Evolutionary conservation across 2,888 invertebrate species (phyloP).

Genomic region (Stenoptilia bipunctidactyla): DNA sequence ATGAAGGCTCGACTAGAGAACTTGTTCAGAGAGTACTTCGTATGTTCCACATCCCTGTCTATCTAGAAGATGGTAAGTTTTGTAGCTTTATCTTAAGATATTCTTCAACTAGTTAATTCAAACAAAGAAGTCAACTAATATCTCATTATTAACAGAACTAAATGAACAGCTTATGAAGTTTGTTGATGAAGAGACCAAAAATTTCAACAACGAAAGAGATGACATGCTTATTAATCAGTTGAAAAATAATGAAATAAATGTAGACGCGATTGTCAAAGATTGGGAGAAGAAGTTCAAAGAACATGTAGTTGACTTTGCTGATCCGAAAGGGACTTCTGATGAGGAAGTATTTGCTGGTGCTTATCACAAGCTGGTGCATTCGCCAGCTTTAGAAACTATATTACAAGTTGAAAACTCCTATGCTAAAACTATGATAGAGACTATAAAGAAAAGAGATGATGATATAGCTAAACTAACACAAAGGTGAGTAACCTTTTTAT

Average conservation of each 20-base stretch:
- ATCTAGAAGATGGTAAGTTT: conserved; percentile 73
- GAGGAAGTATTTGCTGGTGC: conserved; percentile 89
- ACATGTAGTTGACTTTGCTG: conserved; percentile 87
- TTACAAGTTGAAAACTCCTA: conserved; percentile 90
- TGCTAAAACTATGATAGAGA: conserved; percentile 82
- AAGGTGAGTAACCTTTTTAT: conserved; percentile 40
- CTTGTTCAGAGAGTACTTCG: conserved; percentile 75
- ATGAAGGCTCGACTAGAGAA: conserved; percentile 71
- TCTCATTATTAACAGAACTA: conserved; percentile 65
- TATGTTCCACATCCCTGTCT: conserved; percentile 78
- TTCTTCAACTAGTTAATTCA: too few species aligned
- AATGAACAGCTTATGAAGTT: conserved; percentile 73
- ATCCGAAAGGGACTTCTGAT: conserved; percentile 83
- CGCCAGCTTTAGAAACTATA: conserved; percentile 88
- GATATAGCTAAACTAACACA: conserved; percentile 79
- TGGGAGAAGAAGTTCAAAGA: conserved; percentile 86
- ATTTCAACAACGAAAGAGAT: conserved; percentile 76
- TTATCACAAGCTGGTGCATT: conserved; percentile 86
- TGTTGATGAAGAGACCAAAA: conserved; percentile 75
- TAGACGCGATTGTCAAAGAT: conserved; percentile 81
- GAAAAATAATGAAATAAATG: conserved; percentile 74
- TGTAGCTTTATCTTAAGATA: too few species aligned
- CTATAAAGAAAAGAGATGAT: conserved; percentile 79
- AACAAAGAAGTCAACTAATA: too few species aligned
- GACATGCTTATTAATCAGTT: conserved; percentile 73